Evolutionary conservation across 2,113 vertebrate species (phyloP).

Genomic region (Sakesphorus luctuosus): DNA sequence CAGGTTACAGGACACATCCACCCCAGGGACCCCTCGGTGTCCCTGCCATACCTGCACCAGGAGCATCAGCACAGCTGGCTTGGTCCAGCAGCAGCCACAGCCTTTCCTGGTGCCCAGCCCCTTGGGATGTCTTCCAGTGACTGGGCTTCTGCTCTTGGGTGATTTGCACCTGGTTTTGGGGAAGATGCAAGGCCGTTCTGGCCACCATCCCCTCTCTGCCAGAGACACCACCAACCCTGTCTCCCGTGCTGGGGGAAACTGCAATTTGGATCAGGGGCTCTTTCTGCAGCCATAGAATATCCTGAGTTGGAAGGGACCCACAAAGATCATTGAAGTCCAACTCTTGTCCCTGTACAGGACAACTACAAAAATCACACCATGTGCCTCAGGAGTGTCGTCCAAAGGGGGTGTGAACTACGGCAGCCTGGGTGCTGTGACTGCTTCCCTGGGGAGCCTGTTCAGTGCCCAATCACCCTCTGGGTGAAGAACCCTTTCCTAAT

Average conservation of each 20-base stretch:
- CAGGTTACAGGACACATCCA: rapidly evolving
- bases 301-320: background rate
- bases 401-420: background rate
- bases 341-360: background rate
- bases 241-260: background rate
- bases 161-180: background rate
- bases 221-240: rapidly evolving
- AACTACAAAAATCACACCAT: background rate
- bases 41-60: background rate
- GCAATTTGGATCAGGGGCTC: rapidly evolving
- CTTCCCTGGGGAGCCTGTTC: background rate
- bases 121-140: rapidly evolving
- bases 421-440: background rate
- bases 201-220: background rate
- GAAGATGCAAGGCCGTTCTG: rapidly evolving
- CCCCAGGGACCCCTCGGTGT: background rate
- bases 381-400: background rate
- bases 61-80: background rate
- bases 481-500: background rate
- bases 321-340: background rate
- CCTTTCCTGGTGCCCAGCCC: background rate
- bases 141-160: background rate
- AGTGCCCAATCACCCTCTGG: background rate
- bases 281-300: background rate
- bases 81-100: background rate